Evolutionary conservation across 2,113 vertebrate species (phyloP).

Genomic region (Prietella phreatophila): DNA sequence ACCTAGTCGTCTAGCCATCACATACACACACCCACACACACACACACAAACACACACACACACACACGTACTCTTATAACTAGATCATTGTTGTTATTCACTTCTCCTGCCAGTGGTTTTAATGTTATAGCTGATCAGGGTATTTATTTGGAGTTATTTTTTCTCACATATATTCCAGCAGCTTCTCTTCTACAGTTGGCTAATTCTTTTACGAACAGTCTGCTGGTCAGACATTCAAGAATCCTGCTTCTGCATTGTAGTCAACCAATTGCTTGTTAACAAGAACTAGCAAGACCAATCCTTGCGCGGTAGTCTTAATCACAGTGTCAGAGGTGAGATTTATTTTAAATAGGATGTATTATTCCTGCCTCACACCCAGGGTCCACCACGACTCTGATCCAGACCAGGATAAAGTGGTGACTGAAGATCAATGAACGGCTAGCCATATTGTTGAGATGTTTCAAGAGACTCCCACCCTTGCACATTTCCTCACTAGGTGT

Average conservation of each 20-base stretch:
- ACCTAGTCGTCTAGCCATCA: too few relatives aligned
- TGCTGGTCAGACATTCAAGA: not conserved
- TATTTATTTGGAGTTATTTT: not conserved
- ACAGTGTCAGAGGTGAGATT: too few relatives aligned
- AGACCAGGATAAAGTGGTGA: not conserved
- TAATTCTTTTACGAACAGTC: not conserved
- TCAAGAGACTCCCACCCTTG: not conserved
- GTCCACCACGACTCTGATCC: not conserved
- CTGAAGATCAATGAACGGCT: not conserved
- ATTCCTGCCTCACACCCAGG: not conserved
- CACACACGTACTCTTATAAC: too few relatives aligned
- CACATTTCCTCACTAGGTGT: not conserved
- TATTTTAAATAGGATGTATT: not conserved
- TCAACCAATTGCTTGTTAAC: too few relatives aligned
- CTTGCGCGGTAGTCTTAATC: too few relatives aligned
- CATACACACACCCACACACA: too few relatives aligned
- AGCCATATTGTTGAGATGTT: not conserved
- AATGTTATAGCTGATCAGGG: too few relatives aligned
- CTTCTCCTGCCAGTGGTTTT: too few relatives aligned
- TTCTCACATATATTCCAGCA: not conserved
- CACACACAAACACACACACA: too few relatives aligned
- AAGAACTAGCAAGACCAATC: too few relatives aligned
- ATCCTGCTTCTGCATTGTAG: not conserved
- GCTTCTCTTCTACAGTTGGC: not conserved
- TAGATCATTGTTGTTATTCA: too few relatives aligned